phyloP scores from a whole-genome alignment of 2,888 invertebrate species.

The Tenthredo distinguenda region DNA sequence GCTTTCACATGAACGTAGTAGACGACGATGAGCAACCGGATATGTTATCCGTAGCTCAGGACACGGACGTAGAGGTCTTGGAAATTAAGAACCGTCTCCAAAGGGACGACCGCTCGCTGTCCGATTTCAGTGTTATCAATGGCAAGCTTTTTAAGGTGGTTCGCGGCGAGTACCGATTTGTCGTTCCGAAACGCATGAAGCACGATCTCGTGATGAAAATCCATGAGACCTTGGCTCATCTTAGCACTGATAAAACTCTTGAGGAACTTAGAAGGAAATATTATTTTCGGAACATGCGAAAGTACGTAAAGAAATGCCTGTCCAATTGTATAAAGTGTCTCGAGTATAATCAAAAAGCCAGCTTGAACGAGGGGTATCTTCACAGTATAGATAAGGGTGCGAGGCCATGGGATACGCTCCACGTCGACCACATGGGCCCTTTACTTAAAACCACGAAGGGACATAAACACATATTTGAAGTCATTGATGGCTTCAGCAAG shows the following conservation, averaged over 20 bases:
- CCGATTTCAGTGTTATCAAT: constrained; percentile 6
- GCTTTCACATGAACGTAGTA: neutral
- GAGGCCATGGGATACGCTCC: neutral
- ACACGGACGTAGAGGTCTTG: neutral
- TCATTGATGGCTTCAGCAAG: constrained; percentile 30
- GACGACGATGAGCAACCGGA: neutral
- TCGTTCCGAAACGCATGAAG: constrained; percentile 49
- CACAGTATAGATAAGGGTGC: neutral
- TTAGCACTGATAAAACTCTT: neutral
- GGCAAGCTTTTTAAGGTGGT: constrained; percentile 8
- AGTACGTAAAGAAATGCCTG: constrained; percentile 29
- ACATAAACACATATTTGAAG: constrained; percentile 25
- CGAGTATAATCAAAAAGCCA: constrained; percentile 51
- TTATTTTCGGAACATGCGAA: neutral
- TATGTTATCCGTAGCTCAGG: neutral
- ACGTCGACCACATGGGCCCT: constrained; percentile 6
- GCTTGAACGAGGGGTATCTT: constrained; percentile 7
- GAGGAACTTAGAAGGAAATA: neutral
- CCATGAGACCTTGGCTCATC: constrained; percentile 33
- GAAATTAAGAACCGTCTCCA: neutral
- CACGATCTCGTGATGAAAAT: constrained; percentile 44
- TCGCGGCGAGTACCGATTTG: constrained; percentile 31
- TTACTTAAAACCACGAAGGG: constrained; percentile 5
- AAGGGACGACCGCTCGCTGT: neutral
- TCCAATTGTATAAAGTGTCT: constrained; percentile 28